Evolutionary conservation across 2,113 vertebrate species (phyloP), one percentile per base, ranked within the genome.

Genomic region (Amazona guildingii): DNA sequence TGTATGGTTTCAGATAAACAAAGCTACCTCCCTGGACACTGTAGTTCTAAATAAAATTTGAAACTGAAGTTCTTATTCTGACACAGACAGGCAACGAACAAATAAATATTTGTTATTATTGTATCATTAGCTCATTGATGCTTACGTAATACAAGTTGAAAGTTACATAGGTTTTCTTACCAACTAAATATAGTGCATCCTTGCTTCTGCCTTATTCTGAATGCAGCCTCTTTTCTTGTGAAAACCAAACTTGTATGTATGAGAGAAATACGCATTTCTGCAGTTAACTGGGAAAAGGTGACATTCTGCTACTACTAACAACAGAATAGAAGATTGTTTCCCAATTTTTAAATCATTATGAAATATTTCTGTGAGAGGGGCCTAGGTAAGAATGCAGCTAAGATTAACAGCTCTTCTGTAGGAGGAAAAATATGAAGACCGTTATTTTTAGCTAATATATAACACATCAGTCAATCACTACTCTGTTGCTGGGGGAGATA

Each of bases 381-480:
- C 10, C 10, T 89, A 68, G 0, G 1, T 23, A 51, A 49, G 44
- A 82, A 78, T 72, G 9, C 49, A 86, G 25, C 59, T 89, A 86
- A 75, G 62, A 83, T 85, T 95, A 96, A 91, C 35, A 90, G 31
- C 46, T 74, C 54, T 18, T 4, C 24, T 72, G 83, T 66, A 54
- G 68, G 88, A 92, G 48, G 82, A 54, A 79, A 83, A 93, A 81
- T 84, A n/a, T 70, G 82, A 86, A 19, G 48, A 55, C 67, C 14
- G 73, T 87, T 94, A 83, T 95, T 97, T 97, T 92, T 92, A 92
- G 57, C 75, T 91, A 82, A 94, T 87, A 77, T 62, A 41, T 73
- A 83, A 70, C 49, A 80, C 39, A 43, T 72, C 78, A 96, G 69
- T 95, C 94, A 93, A 80, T 88, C 87, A 91, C 17, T 67, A 52